Base-by-base conservation (phyloP, 1,140 invertebrate species). In the Batillaria attramentaria region DNA sequence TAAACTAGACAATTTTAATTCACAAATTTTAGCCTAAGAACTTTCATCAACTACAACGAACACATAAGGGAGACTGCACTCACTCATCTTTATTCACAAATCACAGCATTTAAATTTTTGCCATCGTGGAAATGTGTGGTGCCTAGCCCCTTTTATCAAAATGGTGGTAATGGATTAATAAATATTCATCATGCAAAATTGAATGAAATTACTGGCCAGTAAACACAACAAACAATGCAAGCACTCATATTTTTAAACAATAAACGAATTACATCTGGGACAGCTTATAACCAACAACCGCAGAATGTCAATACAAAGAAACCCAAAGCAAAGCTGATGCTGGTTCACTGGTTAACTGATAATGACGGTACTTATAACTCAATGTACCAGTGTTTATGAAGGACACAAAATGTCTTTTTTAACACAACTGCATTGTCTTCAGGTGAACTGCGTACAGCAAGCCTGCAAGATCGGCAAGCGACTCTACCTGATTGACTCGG, bases 381-480 rank as follows among this genome's bases (percentile, higher is more conserved):
- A 39, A 35, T 42, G 16, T 72, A 10, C 8, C 16, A 8, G 33
- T 35, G 8, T 46, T 54, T 18, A 31, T 74, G 46, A 10, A 37
- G 28, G n/a, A 57, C 50, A n/a, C 20, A 37, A 28, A 60, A 31
- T 72, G 28, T 50, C 24, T 72, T 60, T 79, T n/a, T 35, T 41
- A 37, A 18, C 1, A 46, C 33, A 16, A 18, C 33, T 13, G 16
- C 18, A 24, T 72, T 42, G 35, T 77, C 62, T 75, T 0, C 72
- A 88, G 87, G 85, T 88, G 3, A 85, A 86, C 57, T 88, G 87
- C 69, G 66, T 86, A 16, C 72, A 50, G 28, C 70, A 83, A 3
- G 43, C 84, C n/a, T 89, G 87, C 69, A 62, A 62, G 18, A 72
- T 84, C 28, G 82, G 83, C n/a, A 70, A 62, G 4, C 41, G 54